A percentile compares a stretch with the other conserved stretches of the same genome.
Conservation (phyloP, 2,113 vertebrate species). For the Ammospiza nelsoni region DNA sequence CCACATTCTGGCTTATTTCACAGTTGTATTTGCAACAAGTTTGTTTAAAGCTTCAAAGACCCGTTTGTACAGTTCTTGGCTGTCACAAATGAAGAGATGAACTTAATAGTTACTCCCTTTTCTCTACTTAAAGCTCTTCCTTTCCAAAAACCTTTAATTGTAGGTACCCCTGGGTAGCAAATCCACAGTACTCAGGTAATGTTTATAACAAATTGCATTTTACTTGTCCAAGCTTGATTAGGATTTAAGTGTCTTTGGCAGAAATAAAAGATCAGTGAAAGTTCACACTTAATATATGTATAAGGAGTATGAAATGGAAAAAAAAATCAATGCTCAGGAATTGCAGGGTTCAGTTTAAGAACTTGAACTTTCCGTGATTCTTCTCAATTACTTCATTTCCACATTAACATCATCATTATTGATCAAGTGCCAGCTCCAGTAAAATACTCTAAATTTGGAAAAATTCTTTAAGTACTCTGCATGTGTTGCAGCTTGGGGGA, state of each 20-base stretch:
- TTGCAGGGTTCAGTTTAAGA: background rate
- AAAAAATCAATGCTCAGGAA: background rate
- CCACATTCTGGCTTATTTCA: constrained; percentile 50
- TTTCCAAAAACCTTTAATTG: background rate
- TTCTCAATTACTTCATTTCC: background rate
- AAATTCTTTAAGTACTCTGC: background rate
- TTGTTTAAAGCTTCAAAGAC: constrained; percentile 35
- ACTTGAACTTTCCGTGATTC: background rate
- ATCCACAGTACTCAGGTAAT: background rate
- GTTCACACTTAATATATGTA: background rate
- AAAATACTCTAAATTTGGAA: background rate
- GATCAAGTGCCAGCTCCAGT: background rate
- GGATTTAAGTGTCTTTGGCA: background rate
- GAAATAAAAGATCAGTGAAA: background rate
- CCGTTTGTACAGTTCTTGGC: background rate
- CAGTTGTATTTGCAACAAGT: background rate
- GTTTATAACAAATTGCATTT: background rate
- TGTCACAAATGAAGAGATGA: background rate
- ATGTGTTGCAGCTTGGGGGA: background rate
- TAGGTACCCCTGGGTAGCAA: background rate
- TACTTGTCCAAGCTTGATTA: background rate
- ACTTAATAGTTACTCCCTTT: constrained; percentile 8
- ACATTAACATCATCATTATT: background rate
- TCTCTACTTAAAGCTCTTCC: background rate
- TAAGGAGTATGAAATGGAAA: background rate